A percentile compares a stretch with the other conserved stretches of the same genome.
These are phyloP conservation scores for Epizoanthus ramosus DNA, from an alignment of 92 coral and sea anemone genomes.

Conservation along the genomic window DNA sequence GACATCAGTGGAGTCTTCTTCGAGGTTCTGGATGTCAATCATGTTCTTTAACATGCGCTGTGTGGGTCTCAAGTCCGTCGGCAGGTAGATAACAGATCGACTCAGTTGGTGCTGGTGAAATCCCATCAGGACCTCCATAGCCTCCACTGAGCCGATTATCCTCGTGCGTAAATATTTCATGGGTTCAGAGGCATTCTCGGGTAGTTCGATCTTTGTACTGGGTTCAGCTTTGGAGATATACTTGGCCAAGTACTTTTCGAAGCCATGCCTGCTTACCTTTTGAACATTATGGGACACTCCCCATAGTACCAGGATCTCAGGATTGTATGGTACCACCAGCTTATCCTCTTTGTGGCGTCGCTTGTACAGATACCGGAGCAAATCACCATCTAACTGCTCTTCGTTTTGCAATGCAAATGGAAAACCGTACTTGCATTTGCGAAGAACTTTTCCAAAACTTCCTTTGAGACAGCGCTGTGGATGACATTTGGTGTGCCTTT, in stretches of 20 bases:
- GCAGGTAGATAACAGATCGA: slow-evolving; percentile 15
- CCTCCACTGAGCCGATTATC: background rate
- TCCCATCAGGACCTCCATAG: slow-evolving; percentile 6
- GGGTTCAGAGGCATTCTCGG: background rate
- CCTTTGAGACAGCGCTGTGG: background rate
- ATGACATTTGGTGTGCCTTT: background rate
- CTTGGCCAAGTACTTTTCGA: background rate
- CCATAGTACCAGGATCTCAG: background rate
- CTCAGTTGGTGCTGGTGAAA: background rate
- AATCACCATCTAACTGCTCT: slow-evolving; percentile 6
- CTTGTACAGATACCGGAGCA: background rate
- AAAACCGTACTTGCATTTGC: slow-evolving; percentile 16
- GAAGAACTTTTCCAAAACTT: slow-evolving; percentile 8
- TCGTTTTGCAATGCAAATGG: background rate
- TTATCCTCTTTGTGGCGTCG: slow-evolving; percentile 9
- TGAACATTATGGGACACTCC: slow-evolving; percentile 6
- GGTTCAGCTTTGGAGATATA: background rate
- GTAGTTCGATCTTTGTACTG: background rate
- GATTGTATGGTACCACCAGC: background rate
- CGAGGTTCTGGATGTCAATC: background rate
- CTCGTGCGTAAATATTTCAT: background rate
- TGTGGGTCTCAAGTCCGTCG: background rate
- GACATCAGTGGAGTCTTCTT: background rate
- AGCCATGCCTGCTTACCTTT: slow-evolving; percentile 5
- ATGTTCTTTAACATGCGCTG: slow-evolving; percentile 15